Base-by-base conservation (phyloP, 2,888 invertebrate species). In the Panzeria rudis region DNA sequence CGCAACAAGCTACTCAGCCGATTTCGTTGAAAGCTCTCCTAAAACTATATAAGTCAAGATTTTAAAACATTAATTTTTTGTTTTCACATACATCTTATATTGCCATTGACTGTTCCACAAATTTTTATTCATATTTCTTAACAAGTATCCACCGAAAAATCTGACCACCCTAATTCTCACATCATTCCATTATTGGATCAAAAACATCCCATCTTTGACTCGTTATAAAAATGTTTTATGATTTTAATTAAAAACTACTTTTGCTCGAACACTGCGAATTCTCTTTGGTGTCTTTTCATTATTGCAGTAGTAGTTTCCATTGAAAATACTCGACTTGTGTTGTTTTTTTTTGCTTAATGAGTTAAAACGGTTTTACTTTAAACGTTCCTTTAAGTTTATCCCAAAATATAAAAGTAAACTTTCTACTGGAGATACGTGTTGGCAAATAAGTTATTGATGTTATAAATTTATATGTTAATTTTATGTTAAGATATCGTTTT, bases 381-480 rank as follows among this genome's bases (percentile, higher is more conserved):
- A 79, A 78, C 38, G 32, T 73, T 83, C 32, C 61, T 62, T 83
- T 69, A 54, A 69, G 47, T 73, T 75, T 6, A 59, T 20, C n/a
- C 62, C n/a, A 23, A 47, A 47, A 50, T 17, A 50, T 38, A 13
- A 23, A 25, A 50, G 44, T 25, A 20, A 23, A 47, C 76, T 66
- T 54, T 32, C 41, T n/a, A n/a, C 23, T 75, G 29, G 29, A 66
- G 23, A 35, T 20, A 73, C n/a, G 66, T 76, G 62, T 76, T 66
- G 64, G 20, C 59, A 78, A 79, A 81, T 86, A 62, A 69, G 35
- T 75, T 86, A 87, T 84, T 87, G 77, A 83, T 61, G 80, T 83
- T 71, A 83, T 87, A 86, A 87, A 87, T 86, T 86, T 86, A 81
- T 86, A 87, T 86, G 86, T 83, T 75, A 87, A 87, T 87, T 84